Percentiles rank a stretch among this genome's conserved stretches.
phyloP scores from a whole-genome alignment of 2,113 vertebrate genomes.

The Coreoperca whiteheadi region DNA sequence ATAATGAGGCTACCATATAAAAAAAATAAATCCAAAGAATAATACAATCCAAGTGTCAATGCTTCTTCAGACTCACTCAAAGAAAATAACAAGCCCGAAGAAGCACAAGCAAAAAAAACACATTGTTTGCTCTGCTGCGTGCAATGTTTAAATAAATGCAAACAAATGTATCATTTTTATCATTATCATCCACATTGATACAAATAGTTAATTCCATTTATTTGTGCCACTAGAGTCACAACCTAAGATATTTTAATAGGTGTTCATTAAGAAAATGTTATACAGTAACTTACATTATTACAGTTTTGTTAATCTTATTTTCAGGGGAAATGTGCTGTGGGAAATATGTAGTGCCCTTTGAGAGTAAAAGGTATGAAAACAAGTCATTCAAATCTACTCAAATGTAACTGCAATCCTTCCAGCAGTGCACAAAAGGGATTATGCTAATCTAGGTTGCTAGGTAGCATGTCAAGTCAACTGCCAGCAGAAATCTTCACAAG shows the following conservation, averaged over 20 bases:
- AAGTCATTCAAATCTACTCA: background rate
- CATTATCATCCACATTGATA: background rate
- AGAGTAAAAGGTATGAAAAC: slow-evolving; percentile 17
- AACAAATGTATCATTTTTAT: too few relatives aligned
- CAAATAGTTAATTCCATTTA: background rate
- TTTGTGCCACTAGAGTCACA: background rate
- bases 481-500: slow-evolving; percentile 25
- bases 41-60: background rate
- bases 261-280: background rate
- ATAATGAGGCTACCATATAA: background rate
- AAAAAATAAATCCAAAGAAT: background rate
- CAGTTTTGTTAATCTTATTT: background rate
- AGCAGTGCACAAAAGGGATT: slow-evolving; percentile 48
- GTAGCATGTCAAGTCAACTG: slow-evolving; percentile 35
- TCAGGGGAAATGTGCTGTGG: background rate
- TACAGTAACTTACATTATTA: too few relatives aligned
- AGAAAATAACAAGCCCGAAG: too few relatives aligned
- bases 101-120: background rate
- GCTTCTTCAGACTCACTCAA: background rate
- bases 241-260: background rate
- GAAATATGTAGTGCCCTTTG: background rate
- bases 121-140: too few relatives aligned
- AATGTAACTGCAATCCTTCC: slow-evolving; percentile 55
- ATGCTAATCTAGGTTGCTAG: slow-evolving; percentile 26
- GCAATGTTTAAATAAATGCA: too few relatives aligned